Conservation (phyloP, 2,797 vertebrate species). For the Sparus aurata region DNA sequence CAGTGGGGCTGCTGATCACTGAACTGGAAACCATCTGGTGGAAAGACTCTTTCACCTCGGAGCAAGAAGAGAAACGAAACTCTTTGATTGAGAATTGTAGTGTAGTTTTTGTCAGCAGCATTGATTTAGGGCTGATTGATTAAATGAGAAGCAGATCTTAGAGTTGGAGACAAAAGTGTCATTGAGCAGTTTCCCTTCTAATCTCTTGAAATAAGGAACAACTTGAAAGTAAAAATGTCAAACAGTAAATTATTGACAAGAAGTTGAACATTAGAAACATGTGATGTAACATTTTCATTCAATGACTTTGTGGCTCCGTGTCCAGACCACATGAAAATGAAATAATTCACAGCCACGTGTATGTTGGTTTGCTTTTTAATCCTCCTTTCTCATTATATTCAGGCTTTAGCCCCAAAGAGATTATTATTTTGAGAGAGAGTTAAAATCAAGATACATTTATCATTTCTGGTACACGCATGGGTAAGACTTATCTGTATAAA, state of each 20-base stretch:
- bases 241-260: neutral
- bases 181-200: neutral
- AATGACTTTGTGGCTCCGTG: neutral
- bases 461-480: neutral
- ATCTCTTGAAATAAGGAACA: neutral
- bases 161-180: neutral
- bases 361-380: too few relatives aligned
- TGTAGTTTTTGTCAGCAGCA: neutral
- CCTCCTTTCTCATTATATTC: neutral
- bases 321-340: neutral
- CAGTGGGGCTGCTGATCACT: neutral
- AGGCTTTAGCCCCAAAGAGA: neutral
- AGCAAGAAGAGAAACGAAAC: conserved; percentile 3
- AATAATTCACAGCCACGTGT: neutral
- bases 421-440: neutral
- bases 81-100: neutral
- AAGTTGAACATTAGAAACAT: neutral
- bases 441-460: neutral
- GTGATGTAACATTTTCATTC: neutral
- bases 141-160: neutral
- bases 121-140: neutral
- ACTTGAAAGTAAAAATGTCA: neutral
- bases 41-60: neutral
- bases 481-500: neutral
- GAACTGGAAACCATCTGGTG: conserved; percentile 16